phyloP scores from a whole-genome alignment of 2,797 vertebrate genomes.

The Sebastes dallii region DNA sequence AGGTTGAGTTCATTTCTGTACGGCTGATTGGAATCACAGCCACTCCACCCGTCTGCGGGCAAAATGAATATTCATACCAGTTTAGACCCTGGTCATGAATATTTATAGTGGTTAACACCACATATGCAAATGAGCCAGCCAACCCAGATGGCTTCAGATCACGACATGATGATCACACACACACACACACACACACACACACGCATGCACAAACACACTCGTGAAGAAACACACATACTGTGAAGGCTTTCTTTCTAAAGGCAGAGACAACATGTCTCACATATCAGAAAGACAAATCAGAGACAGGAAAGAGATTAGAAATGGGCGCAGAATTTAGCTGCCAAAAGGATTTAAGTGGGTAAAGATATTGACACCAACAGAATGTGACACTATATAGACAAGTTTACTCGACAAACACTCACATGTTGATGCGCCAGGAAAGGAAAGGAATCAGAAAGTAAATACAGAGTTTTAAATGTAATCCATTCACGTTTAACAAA shows the following conservation, averaged over 20 bases:
- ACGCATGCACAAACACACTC: constrained; percentile 1
- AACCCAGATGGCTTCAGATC: constrained; percentile 76
- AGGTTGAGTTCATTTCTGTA: constrained; percentile 54
- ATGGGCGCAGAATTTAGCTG: not conserved
- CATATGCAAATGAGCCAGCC: constrained; percentile 68
- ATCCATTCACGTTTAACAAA: constrained; percentile 8
- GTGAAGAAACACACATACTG: not conserved
- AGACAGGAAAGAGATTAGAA: constrained; percentile 2
- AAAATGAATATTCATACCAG: constrained; percentile 72
- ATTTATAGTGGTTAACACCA: constrained; percentile 72
- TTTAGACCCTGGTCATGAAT: constrained; percentile 70
- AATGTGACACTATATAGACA: not conserved
- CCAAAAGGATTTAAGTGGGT: not conserved
- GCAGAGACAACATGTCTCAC: constrained; percentile 12
- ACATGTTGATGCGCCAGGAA: not conserved
- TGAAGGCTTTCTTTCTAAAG: constrained; percentile 18
- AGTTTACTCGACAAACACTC: not conserved
- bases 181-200: constrained; percentile 37
- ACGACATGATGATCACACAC: constrained; percentile 68
- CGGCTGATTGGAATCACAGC: constrained; percentile 65
- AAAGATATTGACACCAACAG: not conserved
- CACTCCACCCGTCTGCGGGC: constrained; percentile 56
- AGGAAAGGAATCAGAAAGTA: not conserved
- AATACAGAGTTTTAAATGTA: constrained; percentile 1
- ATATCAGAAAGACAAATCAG: not conserved